Percentiles rank a stretch among this genome's conserved stretches.
These are phyloP conservation scores for Aphis craccivora DNA, from an alignment of 1,140 invertebrate species.

Conservation along the genomic window DNA sequence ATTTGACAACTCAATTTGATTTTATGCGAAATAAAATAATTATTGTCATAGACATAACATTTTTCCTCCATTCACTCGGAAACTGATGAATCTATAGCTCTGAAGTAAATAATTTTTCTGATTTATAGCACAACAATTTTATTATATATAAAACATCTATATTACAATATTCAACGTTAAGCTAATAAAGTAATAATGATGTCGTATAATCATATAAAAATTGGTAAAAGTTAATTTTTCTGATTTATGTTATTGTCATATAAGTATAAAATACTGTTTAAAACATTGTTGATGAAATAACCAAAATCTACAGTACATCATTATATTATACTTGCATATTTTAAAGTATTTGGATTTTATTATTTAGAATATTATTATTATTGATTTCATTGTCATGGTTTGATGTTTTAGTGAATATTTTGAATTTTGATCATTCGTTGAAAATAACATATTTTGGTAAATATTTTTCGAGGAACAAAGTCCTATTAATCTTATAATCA, in stretches of 20 bases:
- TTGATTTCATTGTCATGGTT: not conserved
- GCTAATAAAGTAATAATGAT: not conserved
- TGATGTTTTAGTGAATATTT: not conserved
- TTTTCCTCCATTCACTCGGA: not conserved
- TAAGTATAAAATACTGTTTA: not conserved
- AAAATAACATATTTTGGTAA: not conserved
- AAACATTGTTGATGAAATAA: not conserved
- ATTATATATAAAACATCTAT: too few species aligned
- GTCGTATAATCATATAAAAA: not conserved
- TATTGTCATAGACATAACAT: not conserved
- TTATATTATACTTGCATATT: not conserved
- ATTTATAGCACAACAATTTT: not conserved
- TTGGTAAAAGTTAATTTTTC: not conserved
- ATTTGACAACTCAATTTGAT: not conserved
- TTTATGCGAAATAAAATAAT: not conserved
- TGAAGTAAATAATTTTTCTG: not conserved
- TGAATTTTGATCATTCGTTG: not conserved
- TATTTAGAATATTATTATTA: not conserved
- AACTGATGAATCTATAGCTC: not conserved
- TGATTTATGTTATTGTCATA: not conserved
- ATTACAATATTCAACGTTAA: not conserved
- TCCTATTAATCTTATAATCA: not conserved
- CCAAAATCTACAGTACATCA: not conserved
- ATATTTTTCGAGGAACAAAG: not conserved
- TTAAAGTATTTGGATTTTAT: not conserved